Conservation (phyloP, 2,888 invertebrate species). For the Sylvicola cinctus region DNA sequence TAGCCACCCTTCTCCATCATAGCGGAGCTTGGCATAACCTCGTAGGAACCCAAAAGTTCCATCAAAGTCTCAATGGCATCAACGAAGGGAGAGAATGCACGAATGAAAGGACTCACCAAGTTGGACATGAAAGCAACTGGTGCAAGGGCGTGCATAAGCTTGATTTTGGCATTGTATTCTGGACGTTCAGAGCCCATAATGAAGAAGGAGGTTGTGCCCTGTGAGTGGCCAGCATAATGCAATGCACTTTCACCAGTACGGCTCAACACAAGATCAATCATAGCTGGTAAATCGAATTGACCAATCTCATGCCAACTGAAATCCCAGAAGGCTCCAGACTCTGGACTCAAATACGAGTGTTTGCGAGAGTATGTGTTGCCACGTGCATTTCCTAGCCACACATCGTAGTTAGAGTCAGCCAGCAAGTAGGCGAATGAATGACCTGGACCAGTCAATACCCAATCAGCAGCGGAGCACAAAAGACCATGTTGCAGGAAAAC, state of each 20-base stretch:
- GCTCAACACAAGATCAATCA: constrained; percentile 32
- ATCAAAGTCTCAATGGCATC: neutral
- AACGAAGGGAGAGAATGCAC: constrained; percentile 18
- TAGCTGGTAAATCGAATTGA: constrained; percentile 36
- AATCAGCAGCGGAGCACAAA: constrained; percentile 49
- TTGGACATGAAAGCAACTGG: constrained; percentile 25
- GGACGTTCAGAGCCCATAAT: constrained; percentile 24
- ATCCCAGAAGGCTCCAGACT: constrained; percentile 12
- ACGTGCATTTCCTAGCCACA: constrained; percentile 25
- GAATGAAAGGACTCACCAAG: constrained; percentile 26
- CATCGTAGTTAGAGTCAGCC: constrained; percentile 23
- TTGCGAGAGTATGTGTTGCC: constrained; percentile 25
- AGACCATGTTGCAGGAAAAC: constrained; percentile 50
- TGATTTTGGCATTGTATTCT: constrained; percentile 28
- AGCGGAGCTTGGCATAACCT: constrained; percentile 39
- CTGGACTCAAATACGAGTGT: constrained; percentile 19
- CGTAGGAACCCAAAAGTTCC: constrained; percentile 29
- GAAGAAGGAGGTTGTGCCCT: constrained; percentile 30
- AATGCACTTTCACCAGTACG: constrained; percentile 27
- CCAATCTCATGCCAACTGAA: constrained; percentile 35
- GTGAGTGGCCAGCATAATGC: constrained; percentile 40
- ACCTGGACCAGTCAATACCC: constrained; percentile 48
- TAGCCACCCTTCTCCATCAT: constrained; percentile 31
- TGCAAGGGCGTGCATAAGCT: constrained; percentile 21
- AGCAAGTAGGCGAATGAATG: constrained; percentile 30